These are phyloP conservation scores for Oryzias woworae DNA, from an alignment of 2,113 vertebrate genomes.

Conservation along the genomic window DNA sequence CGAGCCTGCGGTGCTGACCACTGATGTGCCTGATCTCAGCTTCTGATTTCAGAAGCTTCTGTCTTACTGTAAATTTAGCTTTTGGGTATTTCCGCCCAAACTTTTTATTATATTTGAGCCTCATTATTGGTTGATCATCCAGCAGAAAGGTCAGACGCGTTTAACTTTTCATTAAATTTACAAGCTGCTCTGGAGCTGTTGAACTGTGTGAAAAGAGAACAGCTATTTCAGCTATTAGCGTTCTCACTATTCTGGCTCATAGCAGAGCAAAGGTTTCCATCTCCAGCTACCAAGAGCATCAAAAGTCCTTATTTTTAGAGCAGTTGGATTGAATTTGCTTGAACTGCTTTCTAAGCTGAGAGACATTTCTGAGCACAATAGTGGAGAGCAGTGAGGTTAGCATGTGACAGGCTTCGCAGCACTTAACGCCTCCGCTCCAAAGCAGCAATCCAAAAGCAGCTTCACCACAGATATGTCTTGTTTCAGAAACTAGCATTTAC, in stretches of 20 bases:
- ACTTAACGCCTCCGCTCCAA: conserved; percentile 48
- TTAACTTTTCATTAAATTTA: conserved; percentile 38
- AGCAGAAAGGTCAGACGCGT: conserved; percentile 39
- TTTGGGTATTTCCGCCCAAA: conserved; percentile 8
- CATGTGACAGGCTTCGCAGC: conserved; percentile 42
- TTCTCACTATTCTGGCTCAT: too few relatives aligned
- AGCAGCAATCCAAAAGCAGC: conserved; percentile 46
- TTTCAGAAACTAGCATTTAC: conserved; percentile 48
- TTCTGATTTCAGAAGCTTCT: conserved; percentile 49
- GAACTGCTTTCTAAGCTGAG: conserved; percentile 18
- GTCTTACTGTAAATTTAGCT: conserved; percentile 25
- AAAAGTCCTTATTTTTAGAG: neutral
- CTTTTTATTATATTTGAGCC: conserved; percentile 11
- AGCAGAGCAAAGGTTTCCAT: too few relatives aligned
- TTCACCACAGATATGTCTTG: conserved; percentile 66
- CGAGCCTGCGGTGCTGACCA: conserved; percentile 64
- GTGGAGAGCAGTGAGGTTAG: conserved; percentile 48
- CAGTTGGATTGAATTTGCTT: conserved; percentile 7
- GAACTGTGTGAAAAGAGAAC: neutral
- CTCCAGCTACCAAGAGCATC: conserved; percentile 1
- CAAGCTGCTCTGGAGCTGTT: conserved; percentile 4
- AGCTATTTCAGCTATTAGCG: too few relatives aligned
- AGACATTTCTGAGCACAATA: conserved; percentile 22
- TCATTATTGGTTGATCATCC: conserved; percentile 24
- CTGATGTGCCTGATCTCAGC: conserved; percentile 65